phyloP scores from a whole-genome alignment of 2,113 vertebrate genomes.

The Anseranas semipalmata region DNA sequence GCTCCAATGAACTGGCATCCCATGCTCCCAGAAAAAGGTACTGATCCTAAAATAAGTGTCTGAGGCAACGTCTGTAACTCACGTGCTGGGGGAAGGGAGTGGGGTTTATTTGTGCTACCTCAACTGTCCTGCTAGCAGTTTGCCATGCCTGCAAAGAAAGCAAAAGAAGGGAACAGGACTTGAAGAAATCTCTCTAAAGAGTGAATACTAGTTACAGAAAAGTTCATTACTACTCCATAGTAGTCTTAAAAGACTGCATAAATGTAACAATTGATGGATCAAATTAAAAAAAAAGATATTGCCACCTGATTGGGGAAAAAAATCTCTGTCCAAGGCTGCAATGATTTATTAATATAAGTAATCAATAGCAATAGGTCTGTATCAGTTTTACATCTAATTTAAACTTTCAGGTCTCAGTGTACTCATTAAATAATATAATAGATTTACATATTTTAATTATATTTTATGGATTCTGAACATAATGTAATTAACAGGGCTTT shows the following conservation, averaged over 20 bases:
- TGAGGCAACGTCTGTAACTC: background rate
- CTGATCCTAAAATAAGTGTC: background rate
- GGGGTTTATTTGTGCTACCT: background rate
- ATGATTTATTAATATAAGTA: conserved; percentile 71
- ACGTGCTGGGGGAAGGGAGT: background rate
- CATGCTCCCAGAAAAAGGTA: background rate
- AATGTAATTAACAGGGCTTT: conserved; percentile 74
- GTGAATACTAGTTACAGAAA: background rate
- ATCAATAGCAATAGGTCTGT: conserved; percentile 72
- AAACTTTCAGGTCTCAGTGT: conserved; percentile 75
- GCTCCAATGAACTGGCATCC: background rate
- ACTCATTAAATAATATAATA: conserved; percentile 79
- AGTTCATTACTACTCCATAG: background rate
- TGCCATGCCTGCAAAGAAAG: background rate
- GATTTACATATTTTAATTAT: conserved; percentile 84
- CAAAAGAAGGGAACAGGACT: background rate
- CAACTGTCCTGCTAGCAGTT: background rate
- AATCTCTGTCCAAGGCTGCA: background rate
- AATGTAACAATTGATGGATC: background rate
- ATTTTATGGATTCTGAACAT: conserved; percentile 80
- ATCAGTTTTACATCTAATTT: conserved; percentile 78
- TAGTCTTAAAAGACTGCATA: background rate
- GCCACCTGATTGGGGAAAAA: background rate
- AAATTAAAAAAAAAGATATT: background rate
- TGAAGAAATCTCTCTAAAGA: background rate